Conservation (phyloP, 2,888 invertebrate genomes). For the Lasioglossum villosulum region DNA sequence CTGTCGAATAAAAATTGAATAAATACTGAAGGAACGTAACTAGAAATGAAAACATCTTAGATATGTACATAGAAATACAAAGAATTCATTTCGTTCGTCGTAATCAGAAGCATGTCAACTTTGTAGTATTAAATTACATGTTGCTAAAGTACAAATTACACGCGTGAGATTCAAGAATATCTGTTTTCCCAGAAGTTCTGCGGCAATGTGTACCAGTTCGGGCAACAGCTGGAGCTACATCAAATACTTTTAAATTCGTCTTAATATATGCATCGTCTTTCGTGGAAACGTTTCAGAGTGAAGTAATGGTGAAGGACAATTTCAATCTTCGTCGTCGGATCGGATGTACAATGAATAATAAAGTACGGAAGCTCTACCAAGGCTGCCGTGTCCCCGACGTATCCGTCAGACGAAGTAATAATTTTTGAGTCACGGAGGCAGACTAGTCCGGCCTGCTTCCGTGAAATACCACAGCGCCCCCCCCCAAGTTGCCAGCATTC, state of each 20-base stretch:
- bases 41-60: not conserved
- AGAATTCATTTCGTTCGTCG: not conserved
- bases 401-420: constrained; percentile 38
- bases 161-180: not conserved
- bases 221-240: not conserved
- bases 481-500: constrained; percentile 37
- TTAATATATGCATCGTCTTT: constrained; percentile 22
- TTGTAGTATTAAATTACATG: not conserved
- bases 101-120: not conserved
- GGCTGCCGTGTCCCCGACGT: not conserved
- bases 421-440: constrained; percentile 55
- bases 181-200: not conserved
- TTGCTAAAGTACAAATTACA: not conserved
- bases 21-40: not conserved
- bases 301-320: constrained; percentile 34
- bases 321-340: constrained; percentile 42
- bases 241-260: constrained; percentile 10
- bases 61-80: not conserved
- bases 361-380: constrained; percentile 26
- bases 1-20: not conserved
- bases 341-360: constrained; percentile 54
- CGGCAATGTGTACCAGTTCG: not conserved
- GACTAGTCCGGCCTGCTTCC: constrained; percentile 8
- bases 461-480: constrained; percentile 39
- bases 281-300: constrained; percentile 11